phyloP scores from a whole-genome alignment of 1,140 invertebrate genomes.

The Caenorhabditis remanei region DNA sequence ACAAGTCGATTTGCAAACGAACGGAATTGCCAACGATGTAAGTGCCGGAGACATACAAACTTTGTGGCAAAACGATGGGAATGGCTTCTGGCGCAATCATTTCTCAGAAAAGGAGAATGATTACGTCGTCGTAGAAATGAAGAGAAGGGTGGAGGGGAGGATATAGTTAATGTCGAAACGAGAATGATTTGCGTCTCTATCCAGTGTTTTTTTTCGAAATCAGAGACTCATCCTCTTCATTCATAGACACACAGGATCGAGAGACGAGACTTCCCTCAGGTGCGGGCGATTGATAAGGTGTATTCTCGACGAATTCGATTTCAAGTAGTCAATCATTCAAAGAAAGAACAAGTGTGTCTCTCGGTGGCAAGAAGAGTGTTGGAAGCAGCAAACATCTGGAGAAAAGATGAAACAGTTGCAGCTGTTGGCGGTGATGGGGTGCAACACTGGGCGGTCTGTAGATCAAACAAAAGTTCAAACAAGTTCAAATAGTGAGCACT shows the following conservation, averaged over 20 bases:
- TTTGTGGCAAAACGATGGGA: slow-evolving; percentile 20
- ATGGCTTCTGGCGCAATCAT: slow-evolving; percentile 49
- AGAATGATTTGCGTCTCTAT: slow-evolving; percentile 15
- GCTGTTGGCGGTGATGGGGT: not conserved
- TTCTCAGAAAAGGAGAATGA: slow-evolving; percentile 17
- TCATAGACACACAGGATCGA: slow-evolving; percentile 14
- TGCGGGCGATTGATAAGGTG: slow-evolving; percentile 31
- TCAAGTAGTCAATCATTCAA: not conserved
- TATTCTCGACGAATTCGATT: slow-evolving; percentile 3
- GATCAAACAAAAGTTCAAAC: slow-evolving; percentile 16
- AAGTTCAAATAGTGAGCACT: slow-evolving; percentile 22
- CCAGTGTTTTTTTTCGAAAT: slow-evolving; percentile 38
- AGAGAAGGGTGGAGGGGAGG: not conserved
- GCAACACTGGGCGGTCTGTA: not conserved
- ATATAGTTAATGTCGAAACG: slow-evolving; percentile 50
- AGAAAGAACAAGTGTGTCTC: not conserved
- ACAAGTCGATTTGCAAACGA: slow-evolving; percentile 52
- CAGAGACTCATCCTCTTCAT: not conserved
- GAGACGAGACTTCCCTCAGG: slow-evolving; percentile 20
- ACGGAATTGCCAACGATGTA: slow-evolving; percentile 45
- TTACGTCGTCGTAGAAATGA: slow-evolving; percentile 22
- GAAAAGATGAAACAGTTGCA: slow-evolving; percentile 16
- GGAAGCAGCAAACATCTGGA: slow-evolving; percentile 5
- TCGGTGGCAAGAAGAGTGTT: not conserved
- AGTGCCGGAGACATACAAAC: not conserved